A percentile compares a stretch with the other conserved stretches of the same genome.
Conservation (phyloP, 2,113 vertebrate genomes). For the Blennius ocellaris region DNA sequence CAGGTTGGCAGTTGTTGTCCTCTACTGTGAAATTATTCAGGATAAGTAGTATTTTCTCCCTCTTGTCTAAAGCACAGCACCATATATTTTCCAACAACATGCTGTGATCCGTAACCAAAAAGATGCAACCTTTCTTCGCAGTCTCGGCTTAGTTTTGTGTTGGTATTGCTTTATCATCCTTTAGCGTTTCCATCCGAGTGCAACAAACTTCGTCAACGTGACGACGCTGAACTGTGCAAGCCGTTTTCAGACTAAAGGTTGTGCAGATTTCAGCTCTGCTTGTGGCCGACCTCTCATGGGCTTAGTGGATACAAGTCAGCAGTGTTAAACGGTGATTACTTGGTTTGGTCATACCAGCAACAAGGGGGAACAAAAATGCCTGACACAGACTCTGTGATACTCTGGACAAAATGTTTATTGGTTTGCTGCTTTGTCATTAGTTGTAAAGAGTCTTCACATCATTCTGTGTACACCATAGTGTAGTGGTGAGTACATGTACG, state of each 20-base stretch:
- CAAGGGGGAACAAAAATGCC: conserved; percentile 11
- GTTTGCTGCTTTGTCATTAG: conserved; percentile 38
- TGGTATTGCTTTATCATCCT: too few species aligned
- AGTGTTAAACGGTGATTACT: neutral
- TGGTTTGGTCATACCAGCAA: neutral
- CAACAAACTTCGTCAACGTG: neutral
- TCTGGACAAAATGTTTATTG: conserved; percentile 25
- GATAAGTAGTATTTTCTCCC: too few species aligned
- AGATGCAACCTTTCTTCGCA: too few species aligned
- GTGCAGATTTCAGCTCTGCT: conserved; percentile 8
- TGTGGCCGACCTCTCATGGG: neutral
- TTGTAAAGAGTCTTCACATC: conserved; percentile 30
- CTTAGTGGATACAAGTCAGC: conserved; percentile 21
- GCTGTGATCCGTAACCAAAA: too few species aligned
- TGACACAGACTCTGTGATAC: neutral
- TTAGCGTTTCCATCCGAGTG: too few species aligned
- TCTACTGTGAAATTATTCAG: too few species aligned
- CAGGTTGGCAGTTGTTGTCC: too few species aligned
- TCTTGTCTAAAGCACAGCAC: too few species aligned
- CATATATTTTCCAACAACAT: too few species aligned
- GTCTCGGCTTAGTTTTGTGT: too few species aligned
- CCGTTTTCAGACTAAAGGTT: conserved; percentile 6
- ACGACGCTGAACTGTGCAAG: neutral
- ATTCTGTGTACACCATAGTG: conserved; percentile 12
- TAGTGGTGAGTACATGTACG: conserved; percentile 9